A percentile compares a stretch with the other conserved stretches of the same genome.
Evolutionary conservation across 2,113 vertebrate genomes (phyloP).

Genomic region (Pseudopipra pipra): DNA sequence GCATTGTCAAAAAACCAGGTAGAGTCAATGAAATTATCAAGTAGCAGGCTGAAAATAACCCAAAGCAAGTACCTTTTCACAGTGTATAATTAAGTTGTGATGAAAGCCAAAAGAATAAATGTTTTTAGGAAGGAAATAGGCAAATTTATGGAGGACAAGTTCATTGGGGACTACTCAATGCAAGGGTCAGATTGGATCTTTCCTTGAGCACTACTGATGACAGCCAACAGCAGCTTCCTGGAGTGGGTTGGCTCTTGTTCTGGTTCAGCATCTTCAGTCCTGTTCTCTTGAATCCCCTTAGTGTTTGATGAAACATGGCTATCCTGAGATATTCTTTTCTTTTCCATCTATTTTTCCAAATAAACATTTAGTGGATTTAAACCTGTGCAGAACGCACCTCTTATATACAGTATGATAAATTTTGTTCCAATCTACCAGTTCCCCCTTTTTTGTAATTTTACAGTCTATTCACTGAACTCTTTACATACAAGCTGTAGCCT

Average conservation of each 20-base stretch:
- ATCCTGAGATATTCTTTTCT: not conserved
- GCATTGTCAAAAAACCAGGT: not conserved
- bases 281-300: not conserved
- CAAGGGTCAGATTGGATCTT: not conserved
- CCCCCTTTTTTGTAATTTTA: not conserved
- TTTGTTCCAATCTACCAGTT: not conserved
- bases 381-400: not conserved
- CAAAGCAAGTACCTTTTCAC: not conserved
- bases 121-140: not conserved
- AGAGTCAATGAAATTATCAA: not conserved
- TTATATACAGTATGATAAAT: not conserved
- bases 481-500: not conserved
- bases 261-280: not conserved
- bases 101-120: not conserved
- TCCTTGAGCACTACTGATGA: not conserved
- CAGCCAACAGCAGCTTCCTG: not conserved
- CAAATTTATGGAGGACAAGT: not conserved
- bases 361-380: not conserved
- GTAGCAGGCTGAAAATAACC: not conserved
- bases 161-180: accelerated
- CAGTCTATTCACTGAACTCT: not conserved
- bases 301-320: not conserved
- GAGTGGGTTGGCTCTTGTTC: not conserved
- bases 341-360: not conserved
- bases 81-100: not conserved